Evolutionary conservation across 2,113 vertebrate genomes (phyloP).

Genomic region (Hylia prasina): DNA sequence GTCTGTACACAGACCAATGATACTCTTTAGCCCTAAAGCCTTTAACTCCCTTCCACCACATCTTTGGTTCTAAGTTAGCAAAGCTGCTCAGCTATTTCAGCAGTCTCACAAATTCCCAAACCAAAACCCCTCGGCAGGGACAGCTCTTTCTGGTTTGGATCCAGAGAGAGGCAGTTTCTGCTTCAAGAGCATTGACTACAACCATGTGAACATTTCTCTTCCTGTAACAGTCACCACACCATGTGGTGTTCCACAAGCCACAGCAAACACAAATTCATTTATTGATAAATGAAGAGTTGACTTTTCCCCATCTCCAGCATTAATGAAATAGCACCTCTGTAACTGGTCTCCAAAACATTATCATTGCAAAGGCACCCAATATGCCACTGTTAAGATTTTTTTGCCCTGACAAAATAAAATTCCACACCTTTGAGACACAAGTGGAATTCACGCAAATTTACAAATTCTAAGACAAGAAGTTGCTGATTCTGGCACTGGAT

Average conservation of each 20-base stretch:
- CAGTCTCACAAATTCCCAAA: not conserved
- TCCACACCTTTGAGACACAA: not conserved
- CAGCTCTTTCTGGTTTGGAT: not conserved
- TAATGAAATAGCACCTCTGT: not conserved
- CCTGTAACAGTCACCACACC: not conserved
- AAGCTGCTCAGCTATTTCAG: not conserved
- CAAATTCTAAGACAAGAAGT: not conserved
- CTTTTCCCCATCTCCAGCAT: not conserved
- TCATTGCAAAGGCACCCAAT: not conserved
- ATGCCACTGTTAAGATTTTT: rapidly evolving
- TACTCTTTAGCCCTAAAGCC: not conserved
- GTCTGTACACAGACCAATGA: not conserved
- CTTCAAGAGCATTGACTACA: not conserved
- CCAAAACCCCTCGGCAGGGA: not conserved
- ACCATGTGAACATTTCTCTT: rapidly evolving
- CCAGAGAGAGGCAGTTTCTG: not conserved
- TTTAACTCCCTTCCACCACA: not conserved
- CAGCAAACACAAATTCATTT: not conserved
- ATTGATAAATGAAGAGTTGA: not conserved
- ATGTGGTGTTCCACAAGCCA: not conserved
- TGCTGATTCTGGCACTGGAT: not conserved
- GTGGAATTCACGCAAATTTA: not conserved
- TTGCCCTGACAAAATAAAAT: not conserved
- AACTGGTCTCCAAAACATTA: not conserved
- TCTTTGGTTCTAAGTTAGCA: not conserved